Evolutionary conservation across 2,797 vertebrate genomes (phyloP).

Genomic region (Channa striata): DNA sequence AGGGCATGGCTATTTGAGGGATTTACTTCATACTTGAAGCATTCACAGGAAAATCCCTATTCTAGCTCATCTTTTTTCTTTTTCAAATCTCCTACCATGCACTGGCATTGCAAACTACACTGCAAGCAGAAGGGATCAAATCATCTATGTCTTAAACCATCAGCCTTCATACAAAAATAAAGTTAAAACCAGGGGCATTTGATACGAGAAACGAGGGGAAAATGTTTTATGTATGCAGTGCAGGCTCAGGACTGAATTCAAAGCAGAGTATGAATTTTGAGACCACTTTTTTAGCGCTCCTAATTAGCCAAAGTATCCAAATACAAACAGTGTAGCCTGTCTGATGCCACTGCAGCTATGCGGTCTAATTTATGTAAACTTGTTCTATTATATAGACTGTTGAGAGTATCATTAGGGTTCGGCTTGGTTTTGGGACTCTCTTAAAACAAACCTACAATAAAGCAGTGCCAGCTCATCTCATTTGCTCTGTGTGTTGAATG

Average conservation of each 20-base stretch:
- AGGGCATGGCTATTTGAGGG: slow-evolving; percentile 72
- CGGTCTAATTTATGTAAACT: slow-evolving; percentile 87
- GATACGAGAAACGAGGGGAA: slow-evolving; percentile 53
- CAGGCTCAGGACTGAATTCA: slow-evolving; percentile 58
- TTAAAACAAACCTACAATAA: slow-evolving; percentile 76
- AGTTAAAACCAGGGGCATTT: slow-evolving; percentile 63
- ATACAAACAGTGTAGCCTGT: slow-evolving; percentile 78
- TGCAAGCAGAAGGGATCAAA: slow-evolving; percentile 63
- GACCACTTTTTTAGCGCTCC: slow-evolving; percentile 69
- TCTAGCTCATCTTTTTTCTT: slow-evolving; percentile 78
- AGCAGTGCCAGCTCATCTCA: slow-evolving; percentile 80
- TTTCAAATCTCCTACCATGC: slow-evolving; percentile 75
- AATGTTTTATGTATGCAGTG: slow-evolving; percentile 70
- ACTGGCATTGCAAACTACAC: slow-evolving; percentile 66
- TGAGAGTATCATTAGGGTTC: slow-evolving; percentile 84
- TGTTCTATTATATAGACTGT: slow-evolving; percentile 86
- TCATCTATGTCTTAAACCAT: slow-evolving; percentile 74
- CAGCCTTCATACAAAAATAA: slow-evolving; percentile 67
- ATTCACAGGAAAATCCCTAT: slow-evolving; percentile 79
- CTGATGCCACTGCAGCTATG: slow-evolving; percentile 77
- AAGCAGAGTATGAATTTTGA: slow-evolving; percentile 64
- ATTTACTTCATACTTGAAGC: slow-evolving; percentile 78
- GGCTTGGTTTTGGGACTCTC: slow-evolving; percentile 75
- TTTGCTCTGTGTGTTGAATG: slow-evolving; percentile 86
- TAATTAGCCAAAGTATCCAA: slow-evolving; percentile 81